Evolutionary conservation across 2,888 invertebrate genomes (phyloP), one percentile per base, ranked within the genome.

Genomic region (Lissocephala sabroskyi): DNA sequence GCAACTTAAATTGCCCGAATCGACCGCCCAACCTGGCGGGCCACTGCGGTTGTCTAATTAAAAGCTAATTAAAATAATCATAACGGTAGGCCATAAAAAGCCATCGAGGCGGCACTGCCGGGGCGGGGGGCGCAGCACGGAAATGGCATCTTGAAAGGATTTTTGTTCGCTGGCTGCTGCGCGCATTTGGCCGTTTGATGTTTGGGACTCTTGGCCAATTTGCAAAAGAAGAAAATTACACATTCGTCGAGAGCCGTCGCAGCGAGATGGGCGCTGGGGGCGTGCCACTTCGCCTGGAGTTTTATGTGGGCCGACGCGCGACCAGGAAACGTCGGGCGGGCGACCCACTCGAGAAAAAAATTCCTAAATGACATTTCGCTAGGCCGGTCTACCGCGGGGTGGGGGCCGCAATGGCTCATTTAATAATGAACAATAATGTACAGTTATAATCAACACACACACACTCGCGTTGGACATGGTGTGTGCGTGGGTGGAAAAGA

Each of bases 401-500:
- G 49, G 52, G 54, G 49, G 49, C 51, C 59, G 52, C 47, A 19
- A 17, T 10, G 52, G 59, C 73, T 71, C 73, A 78, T 74, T 73
- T 74, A 78, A 73, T 74, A 71, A 73, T 73, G 76, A 73, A 73
- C 75, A 75, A 77, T 74, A 77, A 77, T 73, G 75, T 67, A 78
- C 68, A 75, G 56, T 67, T 78, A 78, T 77, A 78, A 75, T 71
- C 62, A 67, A 56, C 18, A 23, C 7, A 23, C 26, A 29, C 26
- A 35, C n/a, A 18, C 11, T 6, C 19, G n/a, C n/a, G n/a, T n/a
- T 19, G 9, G 9, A n/a, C 3, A 9, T n/a, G n/a, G n/a, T n/a
- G n/a, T n/a, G n/a, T n/a, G n/a, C 10, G 16, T n/a, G 19, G 11
- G 16, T 2, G 11, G 16, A 4, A n/a, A n/a, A n/a, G 18, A 19